phyloP scores from a whole-genome alignment of 2,888 invertebrate genomes.

The Hirudinaria manillensis region DNA sequence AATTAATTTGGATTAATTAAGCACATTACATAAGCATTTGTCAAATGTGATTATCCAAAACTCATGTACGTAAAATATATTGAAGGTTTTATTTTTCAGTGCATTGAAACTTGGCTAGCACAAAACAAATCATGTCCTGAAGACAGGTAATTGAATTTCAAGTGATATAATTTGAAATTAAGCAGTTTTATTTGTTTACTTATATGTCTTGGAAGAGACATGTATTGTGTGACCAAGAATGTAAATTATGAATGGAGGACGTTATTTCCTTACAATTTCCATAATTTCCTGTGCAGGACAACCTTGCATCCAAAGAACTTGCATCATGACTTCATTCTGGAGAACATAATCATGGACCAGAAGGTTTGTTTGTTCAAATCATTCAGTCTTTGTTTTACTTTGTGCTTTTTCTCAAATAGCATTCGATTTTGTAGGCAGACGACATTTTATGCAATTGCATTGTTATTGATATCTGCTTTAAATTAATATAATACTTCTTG shows the following conservation, averaged over 20 bases:
- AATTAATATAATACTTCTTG: too few species aligned
- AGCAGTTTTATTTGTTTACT: too few species aligned
- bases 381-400: neutral
- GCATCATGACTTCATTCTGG: constrained; percentile 49
- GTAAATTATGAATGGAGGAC: too few species aligned
- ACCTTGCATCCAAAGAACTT: constrained; percentile 41
- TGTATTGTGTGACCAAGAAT: too few species aligned
- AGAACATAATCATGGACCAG: constrained; percentile 49
- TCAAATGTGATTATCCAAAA: too few species aligned
- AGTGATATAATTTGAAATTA: too few species aligned
- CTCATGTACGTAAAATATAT: too few species aligned
- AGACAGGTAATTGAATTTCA: constrained; percentile 42
- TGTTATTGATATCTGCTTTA: neutral
- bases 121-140: constrained; percentile 46
- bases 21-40: neutral
- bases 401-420: neutral
- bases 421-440: neutral
- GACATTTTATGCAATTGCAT: neutral
- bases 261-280: neutral
- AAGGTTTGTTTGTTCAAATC: constrained; percentile 40
- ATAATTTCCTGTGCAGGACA: constrained; percentile 40
- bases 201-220: too few species aligned
- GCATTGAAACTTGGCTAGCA: constrained; percentile 45
- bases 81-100: constrained; percentile 39
- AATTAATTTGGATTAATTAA: neutral